Base-by-base conservation (phyloP, 92 coral and sea anemone species). In the Bergia sp. region DNA sequence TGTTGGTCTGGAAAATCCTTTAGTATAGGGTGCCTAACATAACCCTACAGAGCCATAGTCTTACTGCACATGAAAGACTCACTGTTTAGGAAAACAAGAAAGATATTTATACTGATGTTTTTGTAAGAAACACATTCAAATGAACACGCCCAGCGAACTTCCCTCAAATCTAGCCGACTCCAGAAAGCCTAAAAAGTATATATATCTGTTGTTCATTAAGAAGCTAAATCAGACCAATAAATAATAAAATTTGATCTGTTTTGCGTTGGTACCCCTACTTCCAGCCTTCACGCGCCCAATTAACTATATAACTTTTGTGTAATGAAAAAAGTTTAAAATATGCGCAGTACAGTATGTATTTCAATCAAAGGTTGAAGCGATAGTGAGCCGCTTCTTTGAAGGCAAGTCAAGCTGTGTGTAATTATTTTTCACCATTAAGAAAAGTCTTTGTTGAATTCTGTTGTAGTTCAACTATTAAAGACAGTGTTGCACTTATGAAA, bases 281-380 rank as follows among this genome's bases (percentile, higher is more conserved):
- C 55, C 76, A 8, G 20, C 29, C 55, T 82, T 66, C 76, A 7
- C 76, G 40, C 86, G 76, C 76, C 74, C 86, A 67, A 84, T 84
- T 71, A 71, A 72, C 65, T 45, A 67, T 37, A 69, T 84, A 76
- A 76, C 47, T 36, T 71, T 20, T 9, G 77, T 29, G 40, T 69
- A 15, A 69, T 84, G 61, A 84, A 49, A 65, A 29, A 4, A 65
- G 40, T 23, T 67, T 71, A 67, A 69, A 84, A 83, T 50, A 42
- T 71, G 73, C 73, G 58, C 43, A 45, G 53, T 61, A 37, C 61
- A 41, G 42, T 18, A 44, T 84, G 3, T 69, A 44, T 4, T 45
- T 84, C n/a, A 47, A 84, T n/a, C 65, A 23, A 84, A 71, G 45
- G 37, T 37, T 47, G 67, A 67, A 23, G 55, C 50, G 37, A 64